These are phyloP conservation scores for Mellilla xanthometata DNA, from an alignment of 2,888 invertebrate genomes.

Conservation along the genomic window DNA sequence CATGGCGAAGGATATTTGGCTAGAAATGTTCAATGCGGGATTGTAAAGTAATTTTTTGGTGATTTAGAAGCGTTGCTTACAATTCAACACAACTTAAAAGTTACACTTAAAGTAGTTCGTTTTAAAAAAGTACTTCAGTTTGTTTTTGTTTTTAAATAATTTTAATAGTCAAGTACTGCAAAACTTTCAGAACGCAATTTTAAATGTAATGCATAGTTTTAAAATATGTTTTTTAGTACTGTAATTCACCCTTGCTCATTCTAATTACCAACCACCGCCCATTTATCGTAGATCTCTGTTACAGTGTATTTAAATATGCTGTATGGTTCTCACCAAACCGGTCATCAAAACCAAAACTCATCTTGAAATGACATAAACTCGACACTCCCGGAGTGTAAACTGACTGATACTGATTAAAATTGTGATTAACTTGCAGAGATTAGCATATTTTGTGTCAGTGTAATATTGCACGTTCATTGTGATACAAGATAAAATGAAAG, in stretches of 20 bases:
- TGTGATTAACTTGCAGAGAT: constrained; percentile 44
- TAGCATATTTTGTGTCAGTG: constrained; percentile 39
- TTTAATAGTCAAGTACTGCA: too few relatives aligned
- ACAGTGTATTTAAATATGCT: background rate
- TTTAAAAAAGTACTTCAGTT: too few relatives aligned
- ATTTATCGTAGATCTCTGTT: constrained; percentile 4
- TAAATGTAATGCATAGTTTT: too few relatives aligned
- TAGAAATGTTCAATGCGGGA: background rate
- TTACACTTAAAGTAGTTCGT: too few relatives aligned
- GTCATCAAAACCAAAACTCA: constrained; percentile 38
- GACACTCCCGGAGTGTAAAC: constrained; percentile 39
- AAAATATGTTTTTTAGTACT: too few relatives aligned
- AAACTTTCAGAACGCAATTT: too few relatives aligned
- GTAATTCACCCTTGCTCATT: constrained; percentile 33
- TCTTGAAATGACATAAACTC: constrained; percentile 44
- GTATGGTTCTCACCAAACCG: constrained; percentile 25
- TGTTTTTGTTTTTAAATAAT: too few relatives aligned
- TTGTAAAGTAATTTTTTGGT: background rate
- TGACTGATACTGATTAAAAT: constrained; percentile 48
- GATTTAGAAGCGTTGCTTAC: too few relatives aligned
- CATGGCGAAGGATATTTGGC: constrained; percentile 5
- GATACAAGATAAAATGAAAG: constrained; percentile 3
- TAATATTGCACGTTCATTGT: constrained; percentile 26
- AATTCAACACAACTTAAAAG: too few relatives aligned
- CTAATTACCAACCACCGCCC: constrained; percentile 30